Evolutionary conservation across 2,888 invertebrate species (phyloP).

Genomic region (Tribolium freemani): DNA sequence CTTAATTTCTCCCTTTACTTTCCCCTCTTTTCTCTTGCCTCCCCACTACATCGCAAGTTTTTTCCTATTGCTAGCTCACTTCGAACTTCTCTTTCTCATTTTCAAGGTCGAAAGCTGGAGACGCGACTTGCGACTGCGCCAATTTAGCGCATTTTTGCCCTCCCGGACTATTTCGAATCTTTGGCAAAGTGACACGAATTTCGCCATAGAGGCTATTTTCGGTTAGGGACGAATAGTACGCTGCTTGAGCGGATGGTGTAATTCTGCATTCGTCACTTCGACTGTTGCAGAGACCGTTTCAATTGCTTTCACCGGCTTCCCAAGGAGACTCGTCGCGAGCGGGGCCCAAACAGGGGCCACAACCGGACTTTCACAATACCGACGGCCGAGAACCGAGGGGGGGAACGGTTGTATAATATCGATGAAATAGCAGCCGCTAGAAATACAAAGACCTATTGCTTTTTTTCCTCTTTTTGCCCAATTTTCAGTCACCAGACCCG

Average conservation of each 20-base stretch:
- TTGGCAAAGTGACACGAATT: constrained; percentile 54
- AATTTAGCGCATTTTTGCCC: constrained; percentile 47
- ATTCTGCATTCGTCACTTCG: constrained; percentile 58
- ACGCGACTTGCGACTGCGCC: constrained; percentile 59
- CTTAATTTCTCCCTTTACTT: constrained; percentile 70
- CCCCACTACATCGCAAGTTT: constrained; percentile 61
- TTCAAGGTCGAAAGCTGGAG: constrained; percentile 66
- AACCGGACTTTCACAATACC: constrained; percentile 68
- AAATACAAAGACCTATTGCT: constrained; percentile 58
- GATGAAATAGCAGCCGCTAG: constrained; percentile 63
- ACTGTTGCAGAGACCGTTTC: constrained; percentile 54
- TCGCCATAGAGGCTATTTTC: constrained; percentile 62
- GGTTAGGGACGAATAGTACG: constrained; percentile 43
- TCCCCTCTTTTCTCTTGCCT: constrained; percentile 67
- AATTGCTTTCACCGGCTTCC: constrained; percentile 67
- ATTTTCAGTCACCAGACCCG: neutral
- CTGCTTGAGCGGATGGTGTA: constrained; percentile 48
- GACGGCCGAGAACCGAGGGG: constrained; percentile 52
- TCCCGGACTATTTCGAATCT: constrained; percentile 46
- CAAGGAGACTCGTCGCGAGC: constrained; percentile 66
- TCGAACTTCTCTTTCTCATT: constrained; percentile 66
- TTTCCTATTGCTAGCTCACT: constrained; percentile 67
- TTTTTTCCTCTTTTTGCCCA: constrained; percentile 46
- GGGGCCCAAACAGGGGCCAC: constrained; percentile 66
- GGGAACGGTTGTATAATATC: constrained; percentile 67